A percentile compares a stretch with the other conserved stretches of the same genome.
Conservation (phyloP, 2,888 invertebrate genomes). For the Odontocolon sp. region DNA sequence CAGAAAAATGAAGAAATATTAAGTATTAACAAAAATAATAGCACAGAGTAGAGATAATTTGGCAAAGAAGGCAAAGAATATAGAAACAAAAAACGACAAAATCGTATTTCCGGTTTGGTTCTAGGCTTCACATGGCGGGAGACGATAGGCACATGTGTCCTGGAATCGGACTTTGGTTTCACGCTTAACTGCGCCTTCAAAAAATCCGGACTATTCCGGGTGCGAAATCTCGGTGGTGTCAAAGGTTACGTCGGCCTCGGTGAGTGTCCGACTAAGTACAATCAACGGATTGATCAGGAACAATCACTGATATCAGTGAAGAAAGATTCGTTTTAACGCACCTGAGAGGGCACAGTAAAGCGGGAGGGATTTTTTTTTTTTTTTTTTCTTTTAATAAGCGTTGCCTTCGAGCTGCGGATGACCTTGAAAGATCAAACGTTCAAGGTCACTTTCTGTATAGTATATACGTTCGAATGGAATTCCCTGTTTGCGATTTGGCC, state of each 20-base stretch:
- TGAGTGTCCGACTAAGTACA: constrained; percentile 82
- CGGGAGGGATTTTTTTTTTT: too few species aligned
- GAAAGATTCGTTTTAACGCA: neutral
- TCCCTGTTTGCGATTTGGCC: neutral
- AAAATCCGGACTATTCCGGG: constrained; percentile 94
- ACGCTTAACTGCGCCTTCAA: constrained; percentile 96
- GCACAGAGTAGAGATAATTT: constrained; percentile 71
- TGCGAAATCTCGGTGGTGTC: constrained; percentile 94
- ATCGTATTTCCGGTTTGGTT: constrained; percentile 74
- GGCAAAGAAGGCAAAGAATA: constrained; percentile 26
- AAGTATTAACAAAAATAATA: constrained; percentile 60
- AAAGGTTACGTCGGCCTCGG: constrained; percentile 95
- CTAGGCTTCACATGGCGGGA: constrained; percentile 84
- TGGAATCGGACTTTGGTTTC: constrained; percentile 95
- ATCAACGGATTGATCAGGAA: constrained; percentile 12
- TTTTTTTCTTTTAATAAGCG: constrained; percentile 1
- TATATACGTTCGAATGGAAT: neutral
- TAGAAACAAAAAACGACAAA: constrained; percentile 43
- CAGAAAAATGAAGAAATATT: neutral
- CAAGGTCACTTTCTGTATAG: constrained; percentile 23
- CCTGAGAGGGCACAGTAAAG: neutral
- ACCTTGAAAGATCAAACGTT: constrained; percentile 49
- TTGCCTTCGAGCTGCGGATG: neutral
- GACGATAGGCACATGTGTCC: constrained; percentile 90
- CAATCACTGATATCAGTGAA: neutral